These are phyloP conservation scores for Polyodon spathula DNA, from an alignment of 2,113 vertebrate genomes.

Conservation along the genomic window DNA sequence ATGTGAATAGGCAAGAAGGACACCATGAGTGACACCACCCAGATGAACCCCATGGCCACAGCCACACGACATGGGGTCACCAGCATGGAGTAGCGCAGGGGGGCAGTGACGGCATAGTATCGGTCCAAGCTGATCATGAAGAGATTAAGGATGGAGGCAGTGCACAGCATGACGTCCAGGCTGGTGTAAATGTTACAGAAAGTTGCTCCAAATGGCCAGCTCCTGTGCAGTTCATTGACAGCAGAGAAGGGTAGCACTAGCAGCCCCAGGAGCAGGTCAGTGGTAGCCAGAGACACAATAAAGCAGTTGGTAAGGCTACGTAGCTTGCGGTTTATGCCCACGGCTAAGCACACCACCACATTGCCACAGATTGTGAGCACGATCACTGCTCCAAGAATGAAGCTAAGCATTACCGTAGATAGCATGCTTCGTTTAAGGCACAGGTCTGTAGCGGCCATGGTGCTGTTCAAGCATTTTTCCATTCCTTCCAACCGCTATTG, in stretches of 20 bases:
- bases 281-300: slow-evolving; percentile 82
- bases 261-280: slow-evolving; percentile 80
- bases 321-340: slow-evolving; percentile 71
- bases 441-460: background rate
- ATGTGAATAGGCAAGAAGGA: slow-evolving; percentile 91
- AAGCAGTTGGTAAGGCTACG: slow-evolving; percentile 88
- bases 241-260: slow-evolving; percentile 88
- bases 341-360: slow-evolving; percentile 81
- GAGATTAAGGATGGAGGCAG: slow-evolving; percentile 91
- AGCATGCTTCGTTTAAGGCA: slow-evolving; percentile 28
- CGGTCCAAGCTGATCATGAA: slow-evolving; percentile 89
- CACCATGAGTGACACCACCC: slow-evolving; percentile 76
- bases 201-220: slow-evolving; percentile 65
- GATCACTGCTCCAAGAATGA: slow-evolving; percentile 60
- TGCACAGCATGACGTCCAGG: slow-evolving; percentile 92
- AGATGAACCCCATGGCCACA: slow-evolving; percentile 66
- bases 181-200: slow-evolving; percentile 88
- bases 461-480: background rate
- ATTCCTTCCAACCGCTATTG: no score
- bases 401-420: slow-evolving; percentile 49
- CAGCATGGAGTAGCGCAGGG: slow-evolving; percentile 72
- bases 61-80: slow-evolving; percentile 64
- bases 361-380: slow-evolving; percentile 76
- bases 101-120: slow-evolving; percentile 79
- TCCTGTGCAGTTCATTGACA: slow-evolving; percentile 55